phyloP scores from a whole-genome alignment of 2,113 vertebrate genomes.

The Indri indri region DNA sequence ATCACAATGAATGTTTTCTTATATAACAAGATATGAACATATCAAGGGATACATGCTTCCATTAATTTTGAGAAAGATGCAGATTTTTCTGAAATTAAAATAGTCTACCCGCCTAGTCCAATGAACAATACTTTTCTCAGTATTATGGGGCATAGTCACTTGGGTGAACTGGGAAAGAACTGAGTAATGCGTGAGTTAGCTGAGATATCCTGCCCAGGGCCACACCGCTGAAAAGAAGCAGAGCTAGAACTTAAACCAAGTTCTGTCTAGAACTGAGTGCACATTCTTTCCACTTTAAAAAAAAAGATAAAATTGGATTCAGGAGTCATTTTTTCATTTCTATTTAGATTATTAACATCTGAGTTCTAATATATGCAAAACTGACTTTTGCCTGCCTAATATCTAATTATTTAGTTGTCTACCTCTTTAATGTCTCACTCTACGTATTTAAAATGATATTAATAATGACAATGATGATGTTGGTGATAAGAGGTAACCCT shows the following conservation, averaged over 20 bases:
- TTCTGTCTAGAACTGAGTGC: background rate
- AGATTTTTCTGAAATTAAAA: background rate
- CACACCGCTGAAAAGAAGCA: background rate
- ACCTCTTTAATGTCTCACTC: background rate
- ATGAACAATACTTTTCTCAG: background rate
- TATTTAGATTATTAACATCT: background rate
- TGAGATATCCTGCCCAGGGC: background rate
- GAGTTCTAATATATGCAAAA: background rate
- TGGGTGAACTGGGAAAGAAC: background rate
- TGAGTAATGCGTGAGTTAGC: background rate
- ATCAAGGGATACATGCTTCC: background rate
- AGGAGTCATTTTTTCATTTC: background rate
- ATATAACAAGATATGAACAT: background rate
- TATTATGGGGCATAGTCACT: background rate
- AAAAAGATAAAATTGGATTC: background rate
- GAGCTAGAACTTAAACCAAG: background rate
- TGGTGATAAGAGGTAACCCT: background rate
- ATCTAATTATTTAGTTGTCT: background rate
- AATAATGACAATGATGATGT: background rate
- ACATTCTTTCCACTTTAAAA: background rate
- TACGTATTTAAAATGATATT: background rate
- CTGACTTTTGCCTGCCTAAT: background rate
- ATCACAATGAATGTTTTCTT: background rate
- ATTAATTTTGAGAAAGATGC: background rate
- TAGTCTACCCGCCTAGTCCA: too few species aligned